Conservation (phyloP, 1,140 invertebrate species). For the Thaumatotibia leucotreta region DNA sequence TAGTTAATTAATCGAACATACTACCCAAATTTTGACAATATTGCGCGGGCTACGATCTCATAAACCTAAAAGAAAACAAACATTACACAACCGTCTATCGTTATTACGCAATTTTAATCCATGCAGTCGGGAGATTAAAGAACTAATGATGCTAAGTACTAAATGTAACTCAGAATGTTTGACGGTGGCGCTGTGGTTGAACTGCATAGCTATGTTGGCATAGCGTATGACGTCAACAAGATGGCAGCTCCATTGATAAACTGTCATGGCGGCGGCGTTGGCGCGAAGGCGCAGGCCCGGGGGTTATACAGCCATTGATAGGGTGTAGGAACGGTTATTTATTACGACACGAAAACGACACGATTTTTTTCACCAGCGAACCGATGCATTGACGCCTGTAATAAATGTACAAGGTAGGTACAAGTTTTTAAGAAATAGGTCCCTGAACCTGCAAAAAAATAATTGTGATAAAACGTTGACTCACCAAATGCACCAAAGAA, state of each 20-base stretch:
- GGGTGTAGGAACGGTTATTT: constrained; percentile 33
- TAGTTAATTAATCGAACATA: neutral
- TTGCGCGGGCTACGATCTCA: constrained; percentile 16
- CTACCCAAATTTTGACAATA: neutral
- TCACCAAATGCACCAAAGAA: no score
- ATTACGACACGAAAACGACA: constrained; percentile 28
- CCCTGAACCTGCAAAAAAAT: no score
- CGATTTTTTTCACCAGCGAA: no score
- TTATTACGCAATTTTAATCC: constrained; percentile 5
- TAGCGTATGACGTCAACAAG: constrained; percentile 60
- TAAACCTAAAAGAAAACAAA: constrained; percentile 51
- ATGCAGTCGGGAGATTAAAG: neutral
- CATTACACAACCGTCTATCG: constrained; percentile 43
- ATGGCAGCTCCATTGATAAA: constrained; percentile 69
- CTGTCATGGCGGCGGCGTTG: constrained; percentile 36
- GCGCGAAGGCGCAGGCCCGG: constrained; percentile 42
- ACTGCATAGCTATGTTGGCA: neutral
- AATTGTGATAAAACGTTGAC: no score
- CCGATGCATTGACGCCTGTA: no score
- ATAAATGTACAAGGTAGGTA: no score
- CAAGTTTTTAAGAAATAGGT: no score
- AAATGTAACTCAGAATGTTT: neutral
- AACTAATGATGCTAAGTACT: neutral
- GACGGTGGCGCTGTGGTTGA: neutral
- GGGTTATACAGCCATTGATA: constrained; percentile 66